A percentile compares a stretch with the other conserved stretches of the same genome.
Evolutionary conservation across 2,113 vertebrate genomes (phyloP).

Genomic region (Phylloscopus trochilus): DNA sequence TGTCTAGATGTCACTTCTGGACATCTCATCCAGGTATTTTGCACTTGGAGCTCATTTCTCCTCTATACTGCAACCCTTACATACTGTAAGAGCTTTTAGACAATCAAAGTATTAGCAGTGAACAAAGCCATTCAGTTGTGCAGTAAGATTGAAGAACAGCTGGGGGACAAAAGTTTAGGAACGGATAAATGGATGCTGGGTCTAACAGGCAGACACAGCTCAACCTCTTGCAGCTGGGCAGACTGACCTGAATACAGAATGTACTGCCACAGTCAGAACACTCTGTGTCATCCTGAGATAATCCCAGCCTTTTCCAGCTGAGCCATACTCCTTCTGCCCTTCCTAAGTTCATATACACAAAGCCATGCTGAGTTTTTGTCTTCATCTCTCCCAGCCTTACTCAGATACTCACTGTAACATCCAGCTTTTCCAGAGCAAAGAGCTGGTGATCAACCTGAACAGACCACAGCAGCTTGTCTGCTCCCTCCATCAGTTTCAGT

Average conservation of each 20-base stretch:
- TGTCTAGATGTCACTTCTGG: background rate
- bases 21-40: background rate
- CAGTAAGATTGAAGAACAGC: background rate
- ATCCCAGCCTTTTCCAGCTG: background rate
- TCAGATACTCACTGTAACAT: slow-evolving; percentile 87
- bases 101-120: background rate
- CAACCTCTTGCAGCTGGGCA: background rate
- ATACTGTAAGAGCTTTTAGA: background rate
- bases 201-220: background rate
- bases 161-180: background rate
- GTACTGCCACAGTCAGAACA: background rate
- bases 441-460: slow-evolving; percentile 98
- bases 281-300: background rate
- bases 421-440: slow-evolving; percentile 93
- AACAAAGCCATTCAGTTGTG: background rate
- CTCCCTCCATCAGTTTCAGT: slow-evolving; percentile 93
- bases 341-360: background rate
- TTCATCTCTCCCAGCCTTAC: background rate
- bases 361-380: background rate
- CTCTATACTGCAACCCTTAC: background rate
- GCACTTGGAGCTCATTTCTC: background rate
- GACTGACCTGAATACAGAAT: background rate
- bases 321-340: background rate
- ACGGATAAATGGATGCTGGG: background rate
- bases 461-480: slow-evolving; percentile 92